Evolutionary conservation across 2,797 vertebrate genomes (phyloP), one percentile per base, ranked within the genome.

Genomic region (Sebastes minor): DNA sequence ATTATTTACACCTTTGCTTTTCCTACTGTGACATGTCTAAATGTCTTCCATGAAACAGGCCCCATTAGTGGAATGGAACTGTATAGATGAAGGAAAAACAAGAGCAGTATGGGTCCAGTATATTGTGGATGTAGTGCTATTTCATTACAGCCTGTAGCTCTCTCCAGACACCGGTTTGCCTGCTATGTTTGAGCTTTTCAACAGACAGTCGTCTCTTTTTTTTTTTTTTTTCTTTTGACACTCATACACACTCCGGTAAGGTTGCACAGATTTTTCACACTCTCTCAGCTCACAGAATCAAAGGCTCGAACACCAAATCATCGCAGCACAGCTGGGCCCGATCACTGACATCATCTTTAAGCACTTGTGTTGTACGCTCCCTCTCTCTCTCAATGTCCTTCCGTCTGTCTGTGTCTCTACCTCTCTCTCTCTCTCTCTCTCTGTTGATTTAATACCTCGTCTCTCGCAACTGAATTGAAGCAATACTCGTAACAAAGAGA

Each of bases 261-360:
- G 81, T 67, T 63, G 83, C 74, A 55, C 80, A 85, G 77, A 90
- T 91, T 85, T 23, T 83, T 88, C 88, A 86, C 89, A 88, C 79
- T 77, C 80, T 86, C 74, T 78, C 66, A 1, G 66, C 74, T 86
- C 73, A 27, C 80, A 46, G 78, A 89, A 77, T 73, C 74, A 86
- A 84, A 86, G 62, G 33, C 81, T 73, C 5, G 5, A 74, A 82
- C 81, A 74, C 38, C 75, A 72, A 86, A 84, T 90, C 78, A 64
- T 88, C 52, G 12, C 84, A 81, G 75, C 84, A 83, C 88, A 88
- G 87, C 89, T 85, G 85, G 81, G 49, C 81, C 81, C 76, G 5
- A 71, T 86, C 79, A 61, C 42, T 78, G 80, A 82, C 77, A 85
- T 81, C 77, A 81, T 90, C 60, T 63, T 46, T 62, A 32, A 62